Evolutionary conservation across 2,888 invertebrate genomes (phyloP).

Genomic region (Thereva unica): DNA sequence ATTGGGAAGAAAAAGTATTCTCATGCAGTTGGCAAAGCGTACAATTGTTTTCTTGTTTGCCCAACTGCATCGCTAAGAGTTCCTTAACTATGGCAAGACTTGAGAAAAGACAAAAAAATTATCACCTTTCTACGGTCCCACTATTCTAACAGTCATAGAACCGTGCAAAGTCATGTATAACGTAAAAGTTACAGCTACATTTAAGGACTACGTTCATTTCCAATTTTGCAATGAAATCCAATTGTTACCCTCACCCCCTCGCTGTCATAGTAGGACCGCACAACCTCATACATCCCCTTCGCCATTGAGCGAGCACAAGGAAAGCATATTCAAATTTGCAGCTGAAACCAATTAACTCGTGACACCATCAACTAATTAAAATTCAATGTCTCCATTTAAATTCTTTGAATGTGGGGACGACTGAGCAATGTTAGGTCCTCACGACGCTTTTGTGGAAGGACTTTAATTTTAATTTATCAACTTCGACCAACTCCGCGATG

Average conservation of each 20-base stretch:
- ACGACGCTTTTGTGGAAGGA: conserved; percentile 6
- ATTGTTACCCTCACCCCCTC: neutral
- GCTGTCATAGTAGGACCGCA: neutral
- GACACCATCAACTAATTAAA: conserved; percentile 38
- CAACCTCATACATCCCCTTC: neutral
- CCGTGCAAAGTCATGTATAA: too few species aligned
- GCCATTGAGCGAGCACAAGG: neutral
- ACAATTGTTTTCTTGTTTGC: too few species aligned
- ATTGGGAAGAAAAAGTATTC: too few species aligned
- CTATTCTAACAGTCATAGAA: too few species aligned
- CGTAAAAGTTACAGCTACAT: too few species aligned
- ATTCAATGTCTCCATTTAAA: conserved; percentile 37
- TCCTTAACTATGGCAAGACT: too few species aligned
- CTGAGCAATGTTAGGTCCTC: conserved; percentile 1
- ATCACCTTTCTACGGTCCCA: too few species aligned
- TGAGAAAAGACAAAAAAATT: too few species aligned
- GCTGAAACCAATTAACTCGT: conserved; percentile 36
- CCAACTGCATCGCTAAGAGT: too few species aligned
- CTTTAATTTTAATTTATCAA: conserved; percentile 36
- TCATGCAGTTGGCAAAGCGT: too few species aligned
- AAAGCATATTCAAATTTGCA: conserved; percentile 33
- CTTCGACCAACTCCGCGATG: conserved; percentile 15
- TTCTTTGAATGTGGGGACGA: conserved; percentile 19
- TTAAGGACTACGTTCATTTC: too few species aligned
- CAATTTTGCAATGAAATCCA: conserved; percentile 3